A percentile compares a stretch with the other conserved stretches of the same genome.
phyloP scores from a whole-genome alignment of 1,140 invertebrate genomes.

The Paralvinella palmiformis region DNA sequence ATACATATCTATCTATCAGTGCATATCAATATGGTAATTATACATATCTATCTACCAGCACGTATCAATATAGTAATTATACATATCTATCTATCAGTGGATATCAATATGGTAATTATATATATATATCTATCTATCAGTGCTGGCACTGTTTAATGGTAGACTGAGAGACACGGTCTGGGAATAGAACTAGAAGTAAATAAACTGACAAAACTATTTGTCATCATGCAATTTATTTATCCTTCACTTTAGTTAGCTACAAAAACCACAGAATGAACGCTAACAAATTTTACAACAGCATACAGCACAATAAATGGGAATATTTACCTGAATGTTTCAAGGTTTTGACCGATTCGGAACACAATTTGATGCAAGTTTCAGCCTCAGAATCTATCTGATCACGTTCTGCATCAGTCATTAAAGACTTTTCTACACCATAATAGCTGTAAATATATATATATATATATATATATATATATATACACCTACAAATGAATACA shows the following conservation, averaged over 20 bases:
- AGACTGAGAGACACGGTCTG: neutral
- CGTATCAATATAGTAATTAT: neutral
- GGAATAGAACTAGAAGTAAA: neutral
- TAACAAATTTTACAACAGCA: neutral
- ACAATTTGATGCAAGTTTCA: conserved; percentile 75
- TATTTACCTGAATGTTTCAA: conserved; percentile 60
- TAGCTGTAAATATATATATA: conserved; percentile 6
- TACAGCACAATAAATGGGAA: neutral
- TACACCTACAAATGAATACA: neutral
- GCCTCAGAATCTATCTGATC: conserved; percentile 78
- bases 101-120: neutral
- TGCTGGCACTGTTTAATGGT: neutral
- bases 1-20: neutral
- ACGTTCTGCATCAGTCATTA: conserved; percentile 73
- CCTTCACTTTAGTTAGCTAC: neutral
- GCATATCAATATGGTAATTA: neutral
- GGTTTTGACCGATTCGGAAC: conserved; percentile 68
- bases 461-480: conserved; percentile 2
- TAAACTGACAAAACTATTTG: neutral
- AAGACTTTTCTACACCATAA: conserved; percentile 52
- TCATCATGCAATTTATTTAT: neutral
- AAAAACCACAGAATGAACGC: neutral
- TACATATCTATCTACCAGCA: neutral
- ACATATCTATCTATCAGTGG: neutral
- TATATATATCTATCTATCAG: neutral